phyloP scores from a whole-genome alignment of 37 sponge, comb jelly and placozoan species.

The Halisarca cf. caerulea region DNA sequence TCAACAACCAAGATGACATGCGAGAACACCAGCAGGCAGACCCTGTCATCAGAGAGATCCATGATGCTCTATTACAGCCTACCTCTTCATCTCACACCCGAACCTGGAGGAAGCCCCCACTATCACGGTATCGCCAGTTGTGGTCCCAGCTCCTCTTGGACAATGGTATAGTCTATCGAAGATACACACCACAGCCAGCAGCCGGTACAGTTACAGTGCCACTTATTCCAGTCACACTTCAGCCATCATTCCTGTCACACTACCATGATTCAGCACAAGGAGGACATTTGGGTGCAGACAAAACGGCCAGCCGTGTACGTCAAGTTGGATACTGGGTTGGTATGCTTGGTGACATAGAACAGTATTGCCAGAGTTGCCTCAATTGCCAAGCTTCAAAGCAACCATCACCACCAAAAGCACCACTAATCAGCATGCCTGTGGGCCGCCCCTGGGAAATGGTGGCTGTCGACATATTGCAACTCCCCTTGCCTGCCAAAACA shows the following conservation, averaged over 20 bases:
- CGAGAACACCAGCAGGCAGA: background rate
- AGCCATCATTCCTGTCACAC: background rate
- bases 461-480: too few relatives aligned
- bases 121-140: background rate
- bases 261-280: background rate
- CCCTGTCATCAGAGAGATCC: background rate
- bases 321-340: conserved; percentile 24
- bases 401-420: too few relatives aligned
- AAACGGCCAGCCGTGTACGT: background rate
- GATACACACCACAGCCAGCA: background rate
- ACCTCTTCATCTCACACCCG: background rate
- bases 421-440: too few relatives aligned
- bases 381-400: too few relatives aligned
- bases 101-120: background rate
- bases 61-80: too few relatives aligned
- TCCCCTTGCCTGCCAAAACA: too few relatives aligned
- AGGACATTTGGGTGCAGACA: background rate
- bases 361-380: conserved; percentile 23
- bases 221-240: background rate
- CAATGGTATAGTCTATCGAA: background rate
- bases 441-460: too few relatives aligned
- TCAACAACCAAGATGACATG: background rate
- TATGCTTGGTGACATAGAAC: conserved; percentile 9
- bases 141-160: background rate
- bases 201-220: background rate